Evolutionary conservation across 2,797 vertebrate genomes (phyloP), one percentile per base, ranked within the genome.

Genomic region (Cossypha dichroa): DNA sequence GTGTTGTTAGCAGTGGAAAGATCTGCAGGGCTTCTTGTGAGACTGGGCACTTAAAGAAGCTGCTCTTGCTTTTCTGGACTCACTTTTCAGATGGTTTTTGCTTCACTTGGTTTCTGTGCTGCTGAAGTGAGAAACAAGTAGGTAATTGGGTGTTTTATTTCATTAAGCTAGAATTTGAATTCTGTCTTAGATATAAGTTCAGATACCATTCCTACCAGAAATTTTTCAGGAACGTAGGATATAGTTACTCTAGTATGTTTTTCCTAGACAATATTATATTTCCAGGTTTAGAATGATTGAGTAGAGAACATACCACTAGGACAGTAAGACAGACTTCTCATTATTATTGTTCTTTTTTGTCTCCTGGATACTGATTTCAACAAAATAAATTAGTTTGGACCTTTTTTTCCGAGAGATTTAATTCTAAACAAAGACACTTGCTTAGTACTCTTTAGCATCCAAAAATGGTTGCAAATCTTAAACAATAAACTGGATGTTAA

Each of bases 311-410:
- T 36, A 40, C 20, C 9, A 10, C 51, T 79, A 17, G 8, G 12
- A 85, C 34, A 64, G 2, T 58, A 72, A 45, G 38, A 31, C 9
- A 43, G 9, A 49, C 4, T 56, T 91, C 36, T 74, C 6, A 31
- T 85, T 83, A 43, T 70, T 92, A 36, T 15, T 68, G 38, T 45
- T 75, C 25, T 83, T 66, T n/a, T 41, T 21, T 80, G 38, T 80
- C 88, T 70, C 45, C 29, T 92, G 49, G 52, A 67, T 64, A 56
- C 48, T n/a, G n/a, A 72, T 74, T 92, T 92, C 41, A 83, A 33
- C 28, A 58, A 60, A 85, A 54, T 49, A 49, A 15, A 60, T 45
- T 72, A 49, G 6, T 77, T 92, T 88, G 19, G 29, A 64, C 10
- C 63, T 74, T 22, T 0, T 0, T 73, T 68, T 41, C 7, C 13